Conservation (phyloP, 1,140 invertebrate genomes). For the Anastrepha ludens region DNA sequence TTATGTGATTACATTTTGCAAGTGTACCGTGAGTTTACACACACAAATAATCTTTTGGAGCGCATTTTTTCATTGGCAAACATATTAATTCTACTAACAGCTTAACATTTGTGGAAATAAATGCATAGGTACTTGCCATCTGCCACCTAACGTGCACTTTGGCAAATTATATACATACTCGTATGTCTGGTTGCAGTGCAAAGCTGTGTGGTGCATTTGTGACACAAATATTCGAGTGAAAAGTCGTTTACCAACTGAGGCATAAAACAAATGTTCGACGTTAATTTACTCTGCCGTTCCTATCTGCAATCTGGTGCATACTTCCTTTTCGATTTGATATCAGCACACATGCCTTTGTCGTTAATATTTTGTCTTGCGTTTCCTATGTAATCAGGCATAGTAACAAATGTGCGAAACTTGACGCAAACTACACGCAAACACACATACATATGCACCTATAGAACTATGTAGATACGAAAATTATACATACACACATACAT, state of each 20-base stretch:
- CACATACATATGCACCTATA: background rate
- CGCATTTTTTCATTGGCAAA: background rate
- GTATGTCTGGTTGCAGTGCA: no score
- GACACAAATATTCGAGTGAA: background rate
- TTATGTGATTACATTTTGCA: background rate
- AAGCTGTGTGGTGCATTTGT: no score
- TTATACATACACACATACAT: background rate
- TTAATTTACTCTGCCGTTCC: slow-evolving; percentile 19
- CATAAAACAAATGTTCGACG: slow-evolving; percentile 39
- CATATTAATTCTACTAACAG: background rate
- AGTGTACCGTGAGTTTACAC: background rate
- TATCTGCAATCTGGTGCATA: slow-evolving; percentile 28
- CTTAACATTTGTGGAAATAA: background rate
- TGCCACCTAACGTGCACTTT: no score
- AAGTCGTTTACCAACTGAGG: slow-evolving; percentile 3
- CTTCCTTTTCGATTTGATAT: slow-evolving; percentile 39
- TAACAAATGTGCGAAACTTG: slow-evolving; percentile 2
- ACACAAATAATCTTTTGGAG: background rate
- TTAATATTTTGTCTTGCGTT: slow-evolving; percentile 4
- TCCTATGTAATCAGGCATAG: background rate
- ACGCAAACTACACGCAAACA: background rate
- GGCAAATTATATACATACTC: no score
- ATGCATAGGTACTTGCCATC: background rate
- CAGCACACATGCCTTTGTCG: background rate
- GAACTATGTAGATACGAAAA: background rate